These are phyloP conservation scores for Mechanitis mazaeus DNA, from an alignment of 2,888 invertebrate species.

Conservation along the genomic window DNA sequence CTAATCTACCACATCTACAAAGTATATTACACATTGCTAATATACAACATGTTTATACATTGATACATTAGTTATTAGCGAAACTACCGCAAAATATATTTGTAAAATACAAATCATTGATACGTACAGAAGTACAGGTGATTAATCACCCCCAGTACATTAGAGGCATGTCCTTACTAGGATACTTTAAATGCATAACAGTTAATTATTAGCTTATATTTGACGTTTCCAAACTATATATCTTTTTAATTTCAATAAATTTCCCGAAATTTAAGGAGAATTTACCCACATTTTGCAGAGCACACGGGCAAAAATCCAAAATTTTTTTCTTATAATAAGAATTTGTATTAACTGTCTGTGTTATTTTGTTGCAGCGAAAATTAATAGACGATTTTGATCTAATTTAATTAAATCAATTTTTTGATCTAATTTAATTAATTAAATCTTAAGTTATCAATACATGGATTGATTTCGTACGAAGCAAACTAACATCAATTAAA, in stretches of 20 bases:
- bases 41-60: constrained; percentile 74
- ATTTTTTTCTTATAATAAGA: no score
- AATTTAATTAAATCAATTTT: no score
- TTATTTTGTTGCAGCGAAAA: no score
- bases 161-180: not conserved
- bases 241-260: not conserved
- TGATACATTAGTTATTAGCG: constrained; percentile 39
- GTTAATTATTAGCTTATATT: not conserved
- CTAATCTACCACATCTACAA: constrained; percentile 67
- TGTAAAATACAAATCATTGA: constrained; percentile 54
- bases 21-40: constrained; percentile 72
- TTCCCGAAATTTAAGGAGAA: not conserved
- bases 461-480: no score
- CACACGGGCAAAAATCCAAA: no score
- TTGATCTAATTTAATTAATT: no score
- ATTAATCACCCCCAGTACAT: not conserved
- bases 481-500: no score
- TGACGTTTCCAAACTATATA: not conserved
- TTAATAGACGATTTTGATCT: no score
- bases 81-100: constrained; percentile 54
- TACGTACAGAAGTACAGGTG: constrained; percentile 24
- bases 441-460: no score
- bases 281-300: no score
- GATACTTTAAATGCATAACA: not conserved
- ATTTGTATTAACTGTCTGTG: no score